Conservation (phyloP, 2,797 vertebrate species). For the Epinephelus awoara region DNA sequence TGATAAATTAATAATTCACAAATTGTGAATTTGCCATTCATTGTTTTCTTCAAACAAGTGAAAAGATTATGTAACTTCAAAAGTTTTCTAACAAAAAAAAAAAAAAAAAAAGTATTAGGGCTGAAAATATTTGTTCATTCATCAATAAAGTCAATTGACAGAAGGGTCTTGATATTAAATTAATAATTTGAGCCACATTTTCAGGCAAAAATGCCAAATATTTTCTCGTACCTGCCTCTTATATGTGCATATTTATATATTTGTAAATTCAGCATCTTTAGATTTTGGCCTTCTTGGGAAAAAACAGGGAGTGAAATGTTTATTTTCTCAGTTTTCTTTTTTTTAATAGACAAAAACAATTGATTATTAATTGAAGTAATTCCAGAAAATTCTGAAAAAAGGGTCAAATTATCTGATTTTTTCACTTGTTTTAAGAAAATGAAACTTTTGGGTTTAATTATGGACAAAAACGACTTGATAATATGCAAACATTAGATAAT, state of each 20-base stretch:
- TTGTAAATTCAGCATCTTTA: neutral
- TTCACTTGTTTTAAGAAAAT: conserved; percentile 9
- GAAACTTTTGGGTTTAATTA: neutral
- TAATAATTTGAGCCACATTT: neutral
- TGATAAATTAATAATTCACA: neutral
- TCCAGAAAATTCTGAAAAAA: neutral
- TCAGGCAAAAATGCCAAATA: neutral
- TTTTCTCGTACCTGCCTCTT: neutral
- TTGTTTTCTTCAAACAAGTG: conserved; percentile 14
- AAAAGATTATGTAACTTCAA: neutral
- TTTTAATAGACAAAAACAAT: neutral
- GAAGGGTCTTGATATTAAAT: neutral
- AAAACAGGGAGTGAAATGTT: neutral
- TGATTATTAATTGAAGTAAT: neutral
- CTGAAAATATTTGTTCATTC: neutral
- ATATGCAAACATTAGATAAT: neutral
- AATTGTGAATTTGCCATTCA: neutral
- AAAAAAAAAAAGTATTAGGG: too few species aligned
- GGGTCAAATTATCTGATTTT: neutral
- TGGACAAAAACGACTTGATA: conserved; percentile 2
- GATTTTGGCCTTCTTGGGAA: neutral
- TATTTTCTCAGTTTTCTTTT: neutral
- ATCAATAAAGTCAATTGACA: neutral
- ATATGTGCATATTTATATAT: neutral
- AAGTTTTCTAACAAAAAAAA: neutral